Evolutionary conservation across 2,113 vertebrate species (phyloP).

Genomic region (Tursiops truncatus): DNA sequence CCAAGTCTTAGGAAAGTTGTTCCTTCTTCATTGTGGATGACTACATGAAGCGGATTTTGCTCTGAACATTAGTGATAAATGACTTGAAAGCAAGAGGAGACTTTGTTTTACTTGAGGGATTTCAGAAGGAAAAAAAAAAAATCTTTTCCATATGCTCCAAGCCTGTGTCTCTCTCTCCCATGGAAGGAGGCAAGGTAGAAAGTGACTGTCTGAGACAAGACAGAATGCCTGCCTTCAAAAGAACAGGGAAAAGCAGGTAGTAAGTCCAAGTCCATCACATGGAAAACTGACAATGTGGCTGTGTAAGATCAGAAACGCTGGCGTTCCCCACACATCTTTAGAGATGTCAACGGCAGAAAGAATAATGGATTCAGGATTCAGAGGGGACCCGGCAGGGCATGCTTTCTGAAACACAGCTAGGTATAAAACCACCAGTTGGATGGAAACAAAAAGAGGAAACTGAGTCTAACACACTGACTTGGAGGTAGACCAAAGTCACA

Average conservation of each 20-base stretch:
- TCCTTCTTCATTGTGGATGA: constrained; percentile 18
- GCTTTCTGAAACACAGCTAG: neutral
- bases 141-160: neutral
- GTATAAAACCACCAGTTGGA: neutral
- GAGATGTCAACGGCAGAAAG: neutral
- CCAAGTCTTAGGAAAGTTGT: constrained; percentile 6
- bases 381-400: neutral
- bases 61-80: constrained; percentile 33
- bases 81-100: constrained; percentile 47
- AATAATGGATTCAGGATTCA: neutral
- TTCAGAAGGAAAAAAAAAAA: constrained; percentile 49
- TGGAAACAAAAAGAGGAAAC: constrained; percentile 1
- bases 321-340: neutral
- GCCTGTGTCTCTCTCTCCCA: neutral
- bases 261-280: neutral
- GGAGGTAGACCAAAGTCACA: neutral
- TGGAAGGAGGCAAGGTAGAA: neutral
- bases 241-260: neutral
- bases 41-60: constrained; percentile 14
- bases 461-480: neutral
- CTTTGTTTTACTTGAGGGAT: constrained; percentile 49
- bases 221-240: neutral
- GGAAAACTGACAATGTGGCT: neutral
- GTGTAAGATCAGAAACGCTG: neutral
- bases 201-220: neutral